phyloP scores from a whole-genome alignment of 2,888 invertebrate species.

The Eretmocerus hayati region DNA sequence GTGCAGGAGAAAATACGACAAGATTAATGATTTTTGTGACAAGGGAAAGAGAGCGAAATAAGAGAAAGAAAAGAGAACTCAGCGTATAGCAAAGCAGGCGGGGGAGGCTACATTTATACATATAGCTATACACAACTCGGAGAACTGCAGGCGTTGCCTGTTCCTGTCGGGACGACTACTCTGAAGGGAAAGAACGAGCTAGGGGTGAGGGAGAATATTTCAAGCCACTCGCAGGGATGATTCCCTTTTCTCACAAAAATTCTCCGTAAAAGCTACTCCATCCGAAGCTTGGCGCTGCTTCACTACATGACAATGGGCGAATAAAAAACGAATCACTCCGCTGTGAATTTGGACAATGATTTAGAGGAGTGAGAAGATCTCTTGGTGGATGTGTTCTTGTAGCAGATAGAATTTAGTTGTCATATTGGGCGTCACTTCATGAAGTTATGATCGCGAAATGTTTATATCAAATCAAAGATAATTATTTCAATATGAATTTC shows the following conservation, averaged over 20 bases:
- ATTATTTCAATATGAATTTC: no score
- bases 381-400: no score
- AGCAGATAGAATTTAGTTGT: no score
- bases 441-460: no score
- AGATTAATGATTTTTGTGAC: slow-evolving; percentile 47
- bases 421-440: no score
- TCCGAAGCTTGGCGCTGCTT: slow-evolving; percentile 5
- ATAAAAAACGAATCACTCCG: slow-evolving; percentile 22
- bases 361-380: slow-evolving; percentile 14
- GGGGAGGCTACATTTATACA: slow-evolving; percentile 14
- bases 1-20: slow-evolving; percentile 46
- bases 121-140: no score
- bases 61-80: slow-evolving; percentile 20
- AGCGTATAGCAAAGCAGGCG: slow-evolving; percentile 17
- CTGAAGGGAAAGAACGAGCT: slow-evolving; percentile 27
- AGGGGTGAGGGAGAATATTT: slow-evolving; percentile 6
- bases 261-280: slow-evolving; percentile 13
- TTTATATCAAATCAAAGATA: no score
- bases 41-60: slow-evolving; percentile 35
- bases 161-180: slow-evolving; percentile 19
- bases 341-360: slow-evolving; percentile 22
- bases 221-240: slow-evolving; percentile 32
- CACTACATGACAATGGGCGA: slow-evolving; percentile 15
- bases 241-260: slow-evolving; percentile 35
- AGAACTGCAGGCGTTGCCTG: slow-evolving; percentile 25